These are phyloP conservation scores for Polydrusus tereticollis DNA, from an alignment of 2,888 invertebrate species.

Conservation along the genomic window DNA sequence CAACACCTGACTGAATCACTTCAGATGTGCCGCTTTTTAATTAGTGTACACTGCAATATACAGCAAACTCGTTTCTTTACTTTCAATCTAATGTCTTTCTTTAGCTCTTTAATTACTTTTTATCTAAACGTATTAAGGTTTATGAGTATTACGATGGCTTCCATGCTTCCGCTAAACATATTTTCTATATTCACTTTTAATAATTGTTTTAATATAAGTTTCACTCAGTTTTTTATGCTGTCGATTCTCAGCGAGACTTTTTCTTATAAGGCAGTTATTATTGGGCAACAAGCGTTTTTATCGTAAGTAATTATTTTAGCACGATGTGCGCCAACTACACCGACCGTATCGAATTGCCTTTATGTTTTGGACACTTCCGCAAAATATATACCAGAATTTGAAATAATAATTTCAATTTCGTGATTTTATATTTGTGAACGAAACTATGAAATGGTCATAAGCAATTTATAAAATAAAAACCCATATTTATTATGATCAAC, in stretches of 20 bases:
- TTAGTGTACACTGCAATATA: neutral
- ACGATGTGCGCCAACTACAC: slow-evolving; percentile 4
- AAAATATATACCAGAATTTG: neutral
- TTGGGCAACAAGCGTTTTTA: slow-evolving; percentile 6
- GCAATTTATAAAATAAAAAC: neutral
- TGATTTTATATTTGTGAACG: neutral
- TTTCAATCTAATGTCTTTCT: slow-evolving; percentile 5
- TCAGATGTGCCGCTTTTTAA: neutral
- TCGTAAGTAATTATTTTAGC: slow-evolving; percentile 6
- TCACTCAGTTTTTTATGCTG: neutral
- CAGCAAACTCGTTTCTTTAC: neutral
- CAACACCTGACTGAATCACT: neutral
- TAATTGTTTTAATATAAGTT: neutral
- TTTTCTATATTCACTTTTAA: neutral
- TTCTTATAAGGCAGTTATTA: slow-evolving; percentile 7
- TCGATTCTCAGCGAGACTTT: neutral
- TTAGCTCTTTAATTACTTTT: neutral
- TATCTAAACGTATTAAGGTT: neutral
- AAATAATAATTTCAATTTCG: slow-evolving; percentile 5
- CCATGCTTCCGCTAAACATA: neutral
- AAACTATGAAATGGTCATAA: neutral
- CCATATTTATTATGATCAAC: too few relatives aligned
- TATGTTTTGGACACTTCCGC: slow-evolving; percentile 14
- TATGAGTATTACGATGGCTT: neutral
- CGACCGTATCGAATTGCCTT: slow-evolving; percentile 16